Base-by-base conservation (phyloP, 2,888 invertebrate species). In the Tinea trinotella region DNA sequence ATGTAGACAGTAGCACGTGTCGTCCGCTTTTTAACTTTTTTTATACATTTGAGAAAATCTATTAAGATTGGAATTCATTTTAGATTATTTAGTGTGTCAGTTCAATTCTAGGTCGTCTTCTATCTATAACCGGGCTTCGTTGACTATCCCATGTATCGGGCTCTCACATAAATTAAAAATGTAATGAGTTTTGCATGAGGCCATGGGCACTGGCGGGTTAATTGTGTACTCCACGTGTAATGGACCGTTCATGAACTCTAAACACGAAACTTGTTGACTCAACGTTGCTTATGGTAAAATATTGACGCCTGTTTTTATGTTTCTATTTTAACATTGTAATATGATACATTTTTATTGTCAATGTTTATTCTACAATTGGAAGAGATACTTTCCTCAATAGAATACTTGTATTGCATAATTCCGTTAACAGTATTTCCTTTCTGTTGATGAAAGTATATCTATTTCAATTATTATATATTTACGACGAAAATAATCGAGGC, bases 141-240 rank as follows among this genome's bases (percentile, higher is more conserved):
- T 10, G 48, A 48, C 19, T 20, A 9, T 18, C 18, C 20, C 19
- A 9, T n/a, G 20, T 48, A 18, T 48, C 52, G 13, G 52, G 13
- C 34, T 52, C 52, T 15, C 52, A 52, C 52, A 52, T 52, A 52
- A 52, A 52, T 52, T 52, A 52, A 52, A 52, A 52, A 35, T 13
- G 52, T 52, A 52, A 52, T 30, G 52, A 52, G 34, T 52, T 18
- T 35, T 52, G 35, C 52, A 52, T 40, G 13, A 18, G 9, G 48
- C 48, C 18, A 48, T 35, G 52, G 52, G 52, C 35, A 15, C 9
- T 35, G 52, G 52, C 18, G 34, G 52, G 52, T 52, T 52, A 52
- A 52, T 52, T 52, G 52, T 52, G 52, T 52, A 40, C 15, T 52
- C 34, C 34, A n/a, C 52, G 34, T 34, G 52, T 52, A 52, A 52